A percentile compares a stretch with the other conserved stretches of the same genome.
Evolutionary conservation across 1,140 invertebrate species (phyloP).

Genomic region (Metopolophium dirhodum): DNA sequence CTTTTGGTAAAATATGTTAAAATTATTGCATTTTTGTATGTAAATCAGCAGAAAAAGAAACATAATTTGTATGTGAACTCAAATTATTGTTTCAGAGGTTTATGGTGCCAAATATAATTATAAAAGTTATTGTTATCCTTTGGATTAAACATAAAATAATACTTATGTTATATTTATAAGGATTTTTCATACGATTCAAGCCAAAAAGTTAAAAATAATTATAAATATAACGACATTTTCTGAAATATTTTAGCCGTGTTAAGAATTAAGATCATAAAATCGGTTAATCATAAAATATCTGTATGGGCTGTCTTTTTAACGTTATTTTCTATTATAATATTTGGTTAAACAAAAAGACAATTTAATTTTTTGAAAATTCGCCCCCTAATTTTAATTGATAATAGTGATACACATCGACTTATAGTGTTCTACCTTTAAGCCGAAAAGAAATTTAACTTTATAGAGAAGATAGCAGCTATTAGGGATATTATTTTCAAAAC

Average conservation of each 20-base stretch:
- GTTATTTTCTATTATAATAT: too few relatives aligned
- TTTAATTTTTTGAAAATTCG: too few relatives aligned
- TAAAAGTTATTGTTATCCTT: neutral
- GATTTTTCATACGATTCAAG: neutral
- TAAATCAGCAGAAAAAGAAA: neutral
- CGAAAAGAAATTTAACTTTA: too few relatives aligned
- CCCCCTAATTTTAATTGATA: too few relatives aligned
- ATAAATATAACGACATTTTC: neutral
- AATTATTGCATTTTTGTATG: neutral
- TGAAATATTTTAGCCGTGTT: neutral
- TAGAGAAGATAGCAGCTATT: too few relatives aligned
- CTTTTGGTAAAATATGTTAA: neutral
- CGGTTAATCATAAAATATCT: too few relatives aligned
- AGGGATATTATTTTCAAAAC: neutral
- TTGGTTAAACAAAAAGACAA: too few relatives aligned
- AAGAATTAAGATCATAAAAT: too few relatives aligned
- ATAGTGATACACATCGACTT: too few relatives aligned
- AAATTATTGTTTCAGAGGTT: neutral
- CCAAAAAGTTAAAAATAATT: neutral
- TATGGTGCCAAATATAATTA: neutral
- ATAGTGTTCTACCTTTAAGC: too few relatives aligned
- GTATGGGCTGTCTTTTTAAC: too few relatives aligned
- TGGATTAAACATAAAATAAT: neutral
- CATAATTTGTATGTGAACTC: neutral
- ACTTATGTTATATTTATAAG: neutral